Percentiles rank a stretch among this genome's conserved stretches.
Evolutionary conservation across 1,140 invertebrate genomes (phyloP).

Genomic region (Liolophura sinensis): DNA sequence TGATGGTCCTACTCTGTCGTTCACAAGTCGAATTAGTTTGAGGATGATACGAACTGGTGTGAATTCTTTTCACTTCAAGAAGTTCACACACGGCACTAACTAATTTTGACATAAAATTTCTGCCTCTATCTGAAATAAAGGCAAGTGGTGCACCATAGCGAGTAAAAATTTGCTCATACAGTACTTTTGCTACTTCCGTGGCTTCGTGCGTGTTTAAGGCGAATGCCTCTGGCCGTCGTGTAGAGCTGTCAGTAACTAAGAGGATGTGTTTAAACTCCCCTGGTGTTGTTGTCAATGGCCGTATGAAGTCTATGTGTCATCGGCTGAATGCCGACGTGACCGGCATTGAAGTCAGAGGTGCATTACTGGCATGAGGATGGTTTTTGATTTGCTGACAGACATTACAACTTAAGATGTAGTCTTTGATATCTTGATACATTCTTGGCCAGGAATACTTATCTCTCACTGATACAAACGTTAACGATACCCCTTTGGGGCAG

Average conservation of each 20-base stretch:
- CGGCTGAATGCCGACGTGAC: too few relatives aligned
- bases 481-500: neutral
- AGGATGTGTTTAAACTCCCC: constrained; percentile 2
- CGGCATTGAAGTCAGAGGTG: too few relatives aligned
- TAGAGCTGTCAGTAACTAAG: constrained; percentile 3
- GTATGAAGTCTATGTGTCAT: constrained; percentile 6
- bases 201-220: constrained; percentile 4
- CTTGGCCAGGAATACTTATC: constrained; percentile 1
- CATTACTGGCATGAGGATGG: neutral
- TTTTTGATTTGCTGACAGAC: constrained; percentile 1
- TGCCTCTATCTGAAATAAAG: constrained; percentile 8
- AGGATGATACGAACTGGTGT: constrained; percentile 12
- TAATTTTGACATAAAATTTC: constrained; percentile 6
- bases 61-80: constrained; percentile 8
- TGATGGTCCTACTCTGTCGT: constrained; percentile 2
- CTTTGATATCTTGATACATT: constrained; percentile 6
- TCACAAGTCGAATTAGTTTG: constrained; percentile 8
- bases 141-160: constrained; percentile 8
- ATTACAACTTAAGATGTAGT: constrained; percentile 4
- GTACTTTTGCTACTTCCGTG: too few relatives aligned
- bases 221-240: constrained; percentile 4
- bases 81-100: constrained; percentile 7
- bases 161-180: constrained; percentile 7
- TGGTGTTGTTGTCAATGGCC: neutral
- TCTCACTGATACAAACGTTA: neutral